These are phyloP conservation scores for Ceratitis capitata DNA, from an alignment of 1,140 invertebrate species.

Conservation along the genomic window DNA sequence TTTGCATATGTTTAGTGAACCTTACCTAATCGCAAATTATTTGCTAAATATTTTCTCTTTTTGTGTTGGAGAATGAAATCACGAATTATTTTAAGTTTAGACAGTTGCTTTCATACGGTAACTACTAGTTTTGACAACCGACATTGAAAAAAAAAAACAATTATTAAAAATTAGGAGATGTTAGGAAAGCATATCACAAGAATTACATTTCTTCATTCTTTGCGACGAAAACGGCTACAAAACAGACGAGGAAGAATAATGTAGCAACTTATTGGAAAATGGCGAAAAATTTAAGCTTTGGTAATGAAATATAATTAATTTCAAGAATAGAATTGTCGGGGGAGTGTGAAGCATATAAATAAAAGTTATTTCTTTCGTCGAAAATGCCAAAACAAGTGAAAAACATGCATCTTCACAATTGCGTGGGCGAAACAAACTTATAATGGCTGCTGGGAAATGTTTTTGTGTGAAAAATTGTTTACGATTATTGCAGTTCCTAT, in stretches of 20 bases:
- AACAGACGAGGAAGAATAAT: conserved; percentile 24
- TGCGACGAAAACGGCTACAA: neutral
- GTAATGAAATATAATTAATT: conserved; percentile 1
- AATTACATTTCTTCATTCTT: conserved; percentile 14
- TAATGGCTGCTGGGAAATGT: neutral
- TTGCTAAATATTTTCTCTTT: too few relatives aligned
- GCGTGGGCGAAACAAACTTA: neutral
- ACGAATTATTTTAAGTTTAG: too few relatives aligned
- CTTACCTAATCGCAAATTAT: too few relatives aligned
- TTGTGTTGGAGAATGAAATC: too few relatives aligned
- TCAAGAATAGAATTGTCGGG: neutral
- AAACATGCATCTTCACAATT: neutral
- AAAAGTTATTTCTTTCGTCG: neutral
- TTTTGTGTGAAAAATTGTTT: neutral
- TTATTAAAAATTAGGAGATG: neutral
- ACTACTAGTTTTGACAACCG: neutral
- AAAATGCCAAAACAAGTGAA: neutral
- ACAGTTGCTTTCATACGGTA: neutral
- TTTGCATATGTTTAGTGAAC: too few relatives aligned
- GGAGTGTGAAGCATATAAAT: neutral
- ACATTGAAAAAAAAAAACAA: neutral
- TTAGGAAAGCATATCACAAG: neutral
- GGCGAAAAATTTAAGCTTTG: conserved; percentile 29
- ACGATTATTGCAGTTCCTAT: neutral
- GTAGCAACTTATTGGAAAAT: conserved; percentile 4